phyloP scores from a whole-genome alignment of 2,888 invertebrate genomes.

The Stomorhina lunata region DNA sequence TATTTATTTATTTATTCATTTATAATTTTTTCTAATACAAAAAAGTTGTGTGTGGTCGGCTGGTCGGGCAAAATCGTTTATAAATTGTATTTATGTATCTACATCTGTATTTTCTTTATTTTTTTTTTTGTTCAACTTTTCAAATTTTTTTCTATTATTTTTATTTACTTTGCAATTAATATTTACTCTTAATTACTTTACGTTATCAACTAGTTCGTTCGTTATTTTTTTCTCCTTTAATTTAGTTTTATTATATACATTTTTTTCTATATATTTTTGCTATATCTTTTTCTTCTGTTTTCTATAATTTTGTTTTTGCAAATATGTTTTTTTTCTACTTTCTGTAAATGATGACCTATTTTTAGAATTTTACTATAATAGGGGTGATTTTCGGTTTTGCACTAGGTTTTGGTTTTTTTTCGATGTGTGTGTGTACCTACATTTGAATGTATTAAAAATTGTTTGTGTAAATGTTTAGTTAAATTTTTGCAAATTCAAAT shows the following conservation, averaged over 20 bases:
- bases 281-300: slow-evolving; percentile 1
- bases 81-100: too few relatives aligned
- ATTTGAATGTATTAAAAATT: neutral
- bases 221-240: too few relatives aligned
- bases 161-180: slow-evolving; percentile 21
- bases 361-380: slow-evolving; percentile 47
- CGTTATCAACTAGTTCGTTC: slow-evolving; percentile 15
- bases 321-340: slow-evolving; percentile 3
- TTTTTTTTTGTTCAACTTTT: neutral
- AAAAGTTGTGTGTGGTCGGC: slow-evolving; percentile 28
- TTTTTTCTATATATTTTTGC: neutral
- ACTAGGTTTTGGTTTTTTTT: slow-evolving; percentile 17
- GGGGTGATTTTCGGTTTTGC: too few relatives aligned
- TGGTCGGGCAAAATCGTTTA: neutral
- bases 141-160: neutral
- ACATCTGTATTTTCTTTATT: neutral
- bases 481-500: neutral
- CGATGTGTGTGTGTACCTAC: neutral
- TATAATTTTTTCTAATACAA: neutral
- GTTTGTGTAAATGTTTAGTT: neutral
- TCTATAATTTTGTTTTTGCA: slow-evolving; percentile 3
- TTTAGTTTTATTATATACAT: neutral
- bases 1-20: too few relatives aligned
- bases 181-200: slow-evolving; percentile 16
- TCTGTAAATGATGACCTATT: slow-evolving; percentile 57